Evolutionary conservation across 1,140 invertebrate genomes (phyloP), one percentile per base, ranked within the genome.

Genomic region (Lordiphosa clarofinis): DNA sequence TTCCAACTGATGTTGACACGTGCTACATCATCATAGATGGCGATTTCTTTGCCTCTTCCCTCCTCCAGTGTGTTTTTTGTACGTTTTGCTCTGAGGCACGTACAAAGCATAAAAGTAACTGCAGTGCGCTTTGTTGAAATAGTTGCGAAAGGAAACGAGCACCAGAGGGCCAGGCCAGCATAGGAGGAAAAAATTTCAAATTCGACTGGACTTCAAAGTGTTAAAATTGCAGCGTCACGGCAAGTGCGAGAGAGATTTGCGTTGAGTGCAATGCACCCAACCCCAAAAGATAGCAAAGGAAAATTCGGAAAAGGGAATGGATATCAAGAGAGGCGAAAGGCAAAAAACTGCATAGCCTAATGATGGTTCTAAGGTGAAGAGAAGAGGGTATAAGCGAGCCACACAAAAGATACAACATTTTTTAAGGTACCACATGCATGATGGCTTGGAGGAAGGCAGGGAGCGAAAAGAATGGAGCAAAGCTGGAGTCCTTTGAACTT

Each of bases 21-120:
- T 82, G 76, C 76, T 82, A 82, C 76, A 82, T 82, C 76, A 82
- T 73, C 75, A 81, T 81, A 81, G 66, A 69, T 69, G 65, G 66
- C 66, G 54, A 69, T 69, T 69, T 60, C 48, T 37, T 53, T 43
- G 28, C 46, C 48, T 33, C 4, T 31, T 11, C 24, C 9, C 50
- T 28, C 12, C 21, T 47, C 37, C 28, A 33, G 19, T 37, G 10
- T 33, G 37, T 13, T 31, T 49, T 37, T 49, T 21, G 31, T 78
- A 55, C 54, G 73, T 42, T 84, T 59, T 61, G 59, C 62, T 67
- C 64, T 55, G 64, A 56, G 59, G 78, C 76, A 82, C 76, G 76
- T 82, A 82, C 72, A 68, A 76, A 82, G 84, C 76, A 84, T 82
- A 82, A 82, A 82, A 82, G 78, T 82, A 82, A 82, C 76, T 82